These are phyloP conservation scores for Gymnorhina tibicen DNA, from an alignment of 2,113 vertebrate genomes.

Conservation along the genomic window DNA sequence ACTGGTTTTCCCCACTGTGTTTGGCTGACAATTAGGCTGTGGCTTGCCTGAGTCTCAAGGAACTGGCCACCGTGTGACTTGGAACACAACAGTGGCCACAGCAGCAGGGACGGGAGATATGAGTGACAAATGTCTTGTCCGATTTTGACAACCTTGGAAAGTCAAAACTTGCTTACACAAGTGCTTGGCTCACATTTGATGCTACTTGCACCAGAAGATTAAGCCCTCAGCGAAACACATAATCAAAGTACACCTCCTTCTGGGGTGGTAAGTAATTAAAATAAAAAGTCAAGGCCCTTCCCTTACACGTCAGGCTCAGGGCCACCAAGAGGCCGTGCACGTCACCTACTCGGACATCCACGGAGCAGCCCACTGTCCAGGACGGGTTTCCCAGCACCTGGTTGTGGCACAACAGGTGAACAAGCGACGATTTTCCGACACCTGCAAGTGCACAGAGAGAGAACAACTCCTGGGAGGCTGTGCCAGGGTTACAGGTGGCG, in stretches of 20 bases:
- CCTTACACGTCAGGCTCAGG: not conserved
- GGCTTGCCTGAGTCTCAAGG: not conserved
- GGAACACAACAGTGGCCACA: not conserved
- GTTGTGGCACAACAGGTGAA: slow-evolving; percentile 94
- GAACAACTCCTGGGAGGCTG: too few species aligned
- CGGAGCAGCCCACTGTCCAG: slow-evolving; percentile 97
- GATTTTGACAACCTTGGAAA: not conserved
- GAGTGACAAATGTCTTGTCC: not conserved
- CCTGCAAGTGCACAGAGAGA: slow-evolving; percentile 72
- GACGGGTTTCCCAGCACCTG: slow-evolving; percentile 95
- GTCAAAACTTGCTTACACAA: not conserved
- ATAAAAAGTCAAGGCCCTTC: not conserved
- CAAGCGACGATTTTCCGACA: slow-evolving; percentile 94
- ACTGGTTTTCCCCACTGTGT: not conserved
- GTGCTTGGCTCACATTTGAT: not conserved
- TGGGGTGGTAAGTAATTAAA: not conserved
- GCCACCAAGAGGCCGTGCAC: not conserved
- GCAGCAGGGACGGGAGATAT: not conserved
- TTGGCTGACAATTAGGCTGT: not conserved
- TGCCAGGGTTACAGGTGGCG: too few species aligned
- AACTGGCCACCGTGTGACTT: not conserved
- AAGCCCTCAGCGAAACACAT: not conserved
- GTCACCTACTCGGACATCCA: slow-evolving; percentile 92
- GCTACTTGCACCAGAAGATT: not conserved
- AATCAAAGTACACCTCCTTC: not conserved